Evolutionary conservation across 2,797 vertebrate species (phyloP).

Genomic region (Sebastes taczanowskii): DNA sequence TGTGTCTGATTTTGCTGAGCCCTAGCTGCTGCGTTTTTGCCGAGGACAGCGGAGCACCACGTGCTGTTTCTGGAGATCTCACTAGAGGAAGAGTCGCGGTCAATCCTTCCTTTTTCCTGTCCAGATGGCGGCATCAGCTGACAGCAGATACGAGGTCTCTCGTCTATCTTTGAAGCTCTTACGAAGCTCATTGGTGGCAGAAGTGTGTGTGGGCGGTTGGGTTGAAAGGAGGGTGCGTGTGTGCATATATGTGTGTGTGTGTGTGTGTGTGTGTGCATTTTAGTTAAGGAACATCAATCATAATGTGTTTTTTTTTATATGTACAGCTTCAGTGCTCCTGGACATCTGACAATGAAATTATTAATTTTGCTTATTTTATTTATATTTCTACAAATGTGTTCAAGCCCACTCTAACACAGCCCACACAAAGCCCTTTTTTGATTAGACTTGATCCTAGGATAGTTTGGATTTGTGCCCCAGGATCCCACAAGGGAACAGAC

Average conservation of each 20-base stretch:
- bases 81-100: conserved; percentile 51
- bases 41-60: not conserved
- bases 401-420: conserved; percentile 5
- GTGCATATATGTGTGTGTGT: conserved; percentile 20
- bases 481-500: conserved; percentile 52
- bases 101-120: conserved; percentile 73
- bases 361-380: not conserved
- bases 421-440: conserved; percentile 55
- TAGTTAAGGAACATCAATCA: not conserved
- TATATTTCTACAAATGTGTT: conserved; percentile 18
- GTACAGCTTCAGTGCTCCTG: not conserved
- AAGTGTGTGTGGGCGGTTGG: conserved; percentile 34
- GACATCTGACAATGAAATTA: conserved; percentile 24
- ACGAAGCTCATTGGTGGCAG: conserved; percentile 37
- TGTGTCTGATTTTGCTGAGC: not conserved
- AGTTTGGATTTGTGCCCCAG: conserved; percentile 47
- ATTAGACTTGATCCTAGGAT: conserved; percentile 49
- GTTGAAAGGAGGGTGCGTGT: not conserved
- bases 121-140: conserved; percentile 79
- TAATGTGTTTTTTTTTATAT: conserved; percentile 15
- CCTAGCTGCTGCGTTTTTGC: not conserved
- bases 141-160: conserved; percentile 58
- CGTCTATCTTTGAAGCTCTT: conserved; percentile 47
- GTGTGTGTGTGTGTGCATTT: not conserved
- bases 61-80: conserved; percentile 53